Evolutionary conservation across 1,140 invertebrate species (phyloP).

Genomic region (Pararge aegeria): DNA sequence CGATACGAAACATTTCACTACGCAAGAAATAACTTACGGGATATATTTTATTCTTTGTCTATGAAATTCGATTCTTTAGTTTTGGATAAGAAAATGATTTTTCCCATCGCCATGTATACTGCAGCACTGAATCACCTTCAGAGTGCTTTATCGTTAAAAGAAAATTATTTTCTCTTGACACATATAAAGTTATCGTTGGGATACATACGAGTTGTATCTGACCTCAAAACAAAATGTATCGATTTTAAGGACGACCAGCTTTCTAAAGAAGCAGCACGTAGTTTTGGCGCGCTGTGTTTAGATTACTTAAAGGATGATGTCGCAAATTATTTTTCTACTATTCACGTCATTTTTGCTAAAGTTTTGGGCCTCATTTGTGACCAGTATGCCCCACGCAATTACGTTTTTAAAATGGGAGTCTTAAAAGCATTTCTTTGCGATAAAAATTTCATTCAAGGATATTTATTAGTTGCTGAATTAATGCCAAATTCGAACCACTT

Average conservation of each 20-base stretch:
- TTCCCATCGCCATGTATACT: slow-evolving; percentile 36
- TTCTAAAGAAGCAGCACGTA: slow-evolving; percentile 1
- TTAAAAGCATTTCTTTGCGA: too few species aligned
- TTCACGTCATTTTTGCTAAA: slow-evolving; percentile 33
- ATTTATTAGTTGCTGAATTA: too few species aligned
- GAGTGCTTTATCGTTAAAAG: slow-evolving; percentile 25
- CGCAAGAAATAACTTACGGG: slow-evolving; percentile 24
- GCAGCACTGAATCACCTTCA: slow-evolving; percentile 34
- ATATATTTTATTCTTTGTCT: slow-evolving; percentile 21
- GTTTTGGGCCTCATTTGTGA: too few species aligned
- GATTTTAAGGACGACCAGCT: too few species aligned
- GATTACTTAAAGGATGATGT: slow-evolving; percentile 40
- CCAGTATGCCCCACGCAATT: too few species aligned
- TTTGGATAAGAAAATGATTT: slow-evolving; percentile 30
- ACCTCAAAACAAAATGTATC: background rate
- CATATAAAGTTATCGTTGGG: slow-evolving; percentile 34
- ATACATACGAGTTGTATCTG: slow-evolving; percentile 28
- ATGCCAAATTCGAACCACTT: too few species aligned
- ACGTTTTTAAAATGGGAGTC: too few species aligned
- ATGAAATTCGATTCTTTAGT: slow-evolving; percentile 23
- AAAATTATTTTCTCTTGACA: slow-evolving; percentile 42
- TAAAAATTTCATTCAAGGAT: too few species aligned
- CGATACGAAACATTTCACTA: slow-evolving; percentile 14
- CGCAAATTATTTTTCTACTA: slow-evolving; percentile 32
- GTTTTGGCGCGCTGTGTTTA: slow-evolving; percentile 31